Percentiles rank a stretch among this genome's conserved stretches.
Conservation (phyloP, 2,797 vertebrate species). For the Miichthys miiuy region DNA sequence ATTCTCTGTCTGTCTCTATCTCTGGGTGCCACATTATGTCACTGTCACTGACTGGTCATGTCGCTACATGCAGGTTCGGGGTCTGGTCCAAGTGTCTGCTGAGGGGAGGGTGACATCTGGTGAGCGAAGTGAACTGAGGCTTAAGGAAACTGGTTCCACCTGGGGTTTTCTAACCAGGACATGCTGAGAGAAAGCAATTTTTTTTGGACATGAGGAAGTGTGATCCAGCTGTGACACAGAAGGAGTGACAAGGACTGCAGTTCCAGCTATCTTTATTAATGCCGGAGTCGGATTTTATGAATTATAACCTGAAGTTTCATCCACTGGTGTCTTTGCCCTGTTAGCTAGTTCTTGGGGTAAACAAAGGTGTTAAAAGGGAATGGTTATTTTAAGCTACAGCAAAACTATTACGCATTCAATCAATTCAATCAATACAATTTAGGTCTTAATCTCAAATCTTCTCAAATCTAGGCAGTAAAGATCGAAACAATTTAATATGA, state of each 20-base stretch:
- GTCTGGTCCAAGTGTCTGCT: constrained; percentile 62
- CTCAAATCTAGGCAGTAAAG: too few relatives aligned
- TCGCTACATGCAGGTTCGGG: constrained; percentile 67
- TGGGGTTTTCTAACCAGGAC: constrained; percentile 30
- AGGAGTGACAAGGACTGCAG: background rate
- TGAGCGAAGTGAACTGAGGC: constrained; percentile 64
- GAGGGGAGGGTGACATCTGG: constrained; percentile 79
- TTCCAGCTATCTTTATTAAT: constrained; percentile 1
- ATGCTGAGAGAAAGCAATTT: background rate
- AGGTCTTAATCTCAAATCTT: background rate
- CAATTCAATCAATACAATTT: too few relatives aligned
- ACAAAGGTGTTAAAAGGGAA: background rate
- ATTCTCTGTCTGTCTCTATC: constrained; percentile 61
- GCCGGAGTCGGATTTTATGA: background rate
- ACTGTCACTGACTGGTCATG: constrained; percentile 73
- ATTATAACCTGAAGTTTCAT: background rate
- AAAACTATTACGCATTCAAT: background rate
- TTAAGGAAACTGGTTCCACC: constrained; percentile 43
- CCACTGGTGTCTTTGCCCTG: background rate
- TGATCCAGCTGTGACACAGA: constrained; percentile 21
- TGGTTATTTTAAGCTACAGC: background rate
- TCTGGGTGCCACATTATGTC: constrained; percentile 74
- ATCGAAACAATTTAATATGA: background rate
- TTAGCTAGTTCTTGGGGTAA: background rate
- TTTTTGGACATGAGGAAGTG: background rate